Conservation (phyloP, 2,888 invertebrate species). For the Drosophila atroscutellata region DNA sequence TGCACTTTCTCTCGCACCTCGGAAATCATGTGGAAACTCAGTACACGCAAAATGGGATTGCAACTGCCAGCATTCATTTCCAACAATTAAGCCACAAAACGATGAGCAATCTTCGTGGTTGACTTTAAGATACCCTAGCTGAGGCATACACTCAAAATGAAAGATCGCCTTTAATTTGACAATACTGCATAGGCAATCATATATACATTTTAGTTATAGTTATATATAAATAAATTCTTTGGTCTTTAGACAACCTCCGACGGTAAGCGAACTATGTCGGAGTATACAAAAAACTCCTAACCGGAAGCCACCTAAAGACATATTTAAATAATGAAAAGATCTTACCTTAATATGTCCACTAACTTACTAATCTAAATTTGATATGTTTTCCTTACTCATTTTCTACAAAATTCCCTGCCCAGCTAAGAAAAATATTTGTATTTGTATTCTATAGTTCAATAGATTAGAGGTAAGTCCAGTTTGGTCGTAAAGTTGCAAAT, state of each 20-base stretch:
- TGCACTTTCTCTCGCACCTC: slow-evolving; percentile 22
- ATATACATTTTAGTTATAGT: no score
- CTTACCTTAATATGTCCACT: background rate
- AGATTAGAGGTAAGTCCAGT: background rate
- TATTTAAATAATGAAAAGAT: background rate
- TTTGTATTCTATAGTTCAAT: background rate
- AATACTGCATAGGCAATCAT: no score
- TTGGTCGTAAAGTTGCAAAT: background rate
- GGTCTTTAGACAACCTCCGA: no score
- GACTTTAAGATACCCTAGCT: slow-evolving; percentile 7
- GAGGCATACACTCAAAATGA: background rate
- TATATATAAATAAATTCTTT: no score
- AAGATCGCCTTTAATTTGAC: no score
- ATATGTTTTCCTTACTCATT: background rate
- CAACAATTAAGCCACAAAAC: background rate
- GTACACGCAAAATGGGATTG: slow-evolving; percentile 71
- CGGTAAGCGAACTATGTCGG: no score
- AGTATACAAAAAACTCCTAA: background rate
- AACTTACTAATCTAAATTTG: background rate
- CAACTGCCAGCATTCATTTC: slow-evolving; percentile 70
- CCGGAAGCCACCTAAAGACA: background rate
- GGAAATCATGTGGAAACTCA: slow-evolving; percentile 60
- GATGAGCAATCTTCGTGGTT: background rate
- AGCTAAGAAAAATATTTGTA: background rate
- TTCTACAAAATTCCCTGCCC: background rate